These are phyloP conservation scores for Scaptomyza polygonia DNA, from an alignment of 2,888 invertebrate species.

Conservation along the genomic window DNA sequence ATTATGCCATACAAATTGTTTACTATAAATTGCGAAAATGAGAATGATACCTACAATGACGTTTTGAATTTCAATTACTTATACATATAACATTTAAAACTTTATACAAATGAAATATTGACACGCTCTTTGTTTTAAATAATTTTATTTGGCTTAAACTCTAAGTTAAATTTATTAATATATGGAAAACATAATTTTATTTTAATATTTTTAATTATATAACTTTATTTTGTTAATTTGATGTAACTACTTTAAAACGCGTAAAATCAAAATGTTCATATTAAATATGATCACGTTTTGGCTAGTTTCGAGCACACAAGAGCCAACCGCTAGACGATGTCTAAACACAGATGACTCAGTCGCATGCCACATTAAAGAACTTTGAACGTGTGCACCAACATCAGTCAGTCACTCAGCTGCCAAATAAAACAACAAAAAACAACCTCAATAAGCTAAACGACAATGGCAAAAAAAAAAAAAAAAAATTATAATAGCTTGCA, in stretches of 20 bases:
- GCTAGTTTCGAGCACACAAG: constrained; percentile 23
- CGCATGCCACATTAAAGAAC: constrained; percentile 19
- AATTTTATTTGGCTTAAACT: no score
- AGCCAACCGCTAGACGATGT: constrained; percentile 23
- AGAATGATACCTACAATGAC: no score
- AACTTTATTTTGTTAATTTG: no score
- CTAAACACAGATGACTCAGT: constrained; percentile 28
- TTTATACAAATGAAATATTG: no score
- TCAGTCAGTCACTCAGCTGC: no score
- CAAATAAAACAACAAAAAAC: background rate
- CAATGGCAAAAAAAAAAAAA: constrained; percentile 15
- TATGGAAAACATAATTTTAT: no score
- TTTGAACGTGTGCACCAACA: constrained; percentile 34
- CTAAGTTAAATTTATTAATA: no score
- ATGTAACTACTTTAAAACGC: constrained; percentile 22
- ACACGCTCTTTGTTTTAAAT: no score
- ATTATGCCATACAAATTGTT: background rate
- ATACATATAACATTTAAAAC: no score
- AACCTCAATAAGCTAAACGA: constrained; percentile 6
- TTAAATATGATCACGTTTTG: constrained; percentile 27
- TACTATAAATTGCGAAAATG: no score
- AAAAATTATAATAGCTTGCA: constrained; percentile 25
- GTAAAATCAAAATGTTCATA: constrained; percentile 27
- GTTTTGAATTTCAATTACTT: no score
- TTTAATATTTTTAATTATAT: no score